Evolutionary conservation across 2,797 vertebrate species (phyloP), one percentile per base, ranked within the genome.

Genomic region (Coregonus sp.): DNA sequence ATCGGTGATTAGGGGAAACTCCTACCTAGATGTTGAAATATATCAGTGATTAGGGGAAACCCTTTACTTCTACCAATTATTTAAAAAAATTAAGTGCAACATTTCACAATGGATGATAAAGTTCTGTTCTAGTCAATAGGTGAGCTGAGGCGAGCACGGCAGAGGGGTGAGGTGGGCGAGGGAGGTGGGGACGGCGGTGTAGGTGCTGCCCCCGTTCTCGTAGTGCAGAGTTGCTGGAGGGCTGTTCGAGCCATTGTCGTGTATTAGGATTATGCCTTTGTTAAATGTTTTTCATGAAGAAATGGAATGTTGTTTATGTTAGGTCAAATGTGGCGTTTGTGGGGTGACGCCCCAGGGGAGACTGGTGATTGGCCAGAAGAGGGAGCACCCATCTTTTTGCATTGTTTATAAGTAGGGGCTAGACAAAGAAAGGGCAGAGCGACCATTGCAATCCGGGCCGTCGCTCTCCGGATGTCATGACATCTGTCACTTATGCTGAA

Each of bases 161-260:
- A 79, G 50, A 82, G 70, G 78, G 70, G 81, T 0, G 67, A 14
- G 29, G 70, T n/a, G 1, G 1, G 82, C 0, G 67, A 15, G 31
- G 70, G 31, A 1, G 1, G 52, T 1, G 75, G 18, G 20, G 71
- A n/a, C 29, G 18, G 9, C 5, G 6, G 61, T 59, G 35, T 68
- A 63, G n/a, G 5, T 51, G 51, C 59, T 67, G 71, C 1, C n/a
- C 35, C 59, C 65, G 14, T 37, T 86, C 84, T 14, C 81, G 71
- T 76, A 70, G 70, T 40, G 52, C 82, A 2, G 75, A 77, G 56
- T 86, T 86, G 1, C 35, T 0, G 89, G 89, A 50, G 18, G 81
- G 82, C 82, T 77, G 50, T 95, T 95, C 75, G 91, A 95, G 84
- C 92, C 25, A 25, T 25, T 25, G 25, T 25, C 25, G 25, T 25